Conservation (phyloP, 92 coral and sea anemone species). For the Porites rus region DNA sequence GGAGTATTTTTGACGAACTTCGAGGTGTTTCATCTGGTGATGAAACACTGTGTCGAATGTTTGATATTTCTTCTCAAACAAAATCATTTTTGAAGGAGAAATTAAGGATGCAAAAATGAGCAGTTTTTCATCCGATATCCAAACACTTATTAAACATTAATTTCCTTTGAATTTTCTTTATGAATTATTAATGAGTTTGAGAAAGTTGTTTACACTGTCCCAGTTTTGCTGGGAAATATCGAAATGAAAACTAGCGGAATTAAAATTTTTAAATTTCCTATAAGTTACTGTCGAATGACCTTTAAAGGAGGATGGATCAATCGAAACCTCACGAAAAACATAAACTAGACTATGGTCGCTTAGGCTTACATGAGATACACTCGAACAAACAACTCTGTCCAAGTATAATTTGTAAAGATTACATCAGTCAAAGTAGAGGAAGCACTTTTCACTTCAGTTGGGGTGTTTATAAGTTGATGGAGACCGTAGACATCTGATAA, state of each 20-base stretch:
- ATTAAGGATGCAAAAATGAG: no score
- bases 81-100: no score
- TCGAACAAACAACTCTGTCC: conserved; percentile 39
- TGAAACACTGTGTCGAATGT: no score
- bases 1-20: no score
- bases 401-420: conserved; percentile 35
- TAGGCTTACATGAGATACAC: conserved; percentile 64
- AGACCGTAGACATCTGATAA: conserved; percentile 55
- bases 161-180: no score
- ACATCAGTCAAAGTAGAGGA: conserved; percentile 54
- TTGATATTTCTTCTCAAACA: no score
- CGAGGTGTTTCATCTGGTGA: no score
- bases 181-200: no score
- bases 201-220: conserved; percentile 47
- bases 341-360: conserved; percentile 78
- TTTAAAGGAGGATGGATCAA: conserved; percentile 24
- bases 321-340: conserved; percentile 69
- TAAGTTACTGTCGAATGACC: conserved; percentile 58
- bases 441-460: conserved; percentile 46
- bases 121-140: no score
- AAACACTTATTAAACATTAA: no score
- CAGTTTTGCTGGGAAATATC: conserved; percentile 56
- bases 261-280: conserved; percentile 44
- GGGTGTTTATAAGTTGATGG: conserved; percentile 35
- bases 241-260: conserved; percentile 32